Percentiles rank a stretch among this genome's conserved stretches.
These are phyloP conservation scores for Archaeoteleia sp. DNA, from an alignment of 2,888 invertebrate genomes.

Conservation along the genomic window DNA sequence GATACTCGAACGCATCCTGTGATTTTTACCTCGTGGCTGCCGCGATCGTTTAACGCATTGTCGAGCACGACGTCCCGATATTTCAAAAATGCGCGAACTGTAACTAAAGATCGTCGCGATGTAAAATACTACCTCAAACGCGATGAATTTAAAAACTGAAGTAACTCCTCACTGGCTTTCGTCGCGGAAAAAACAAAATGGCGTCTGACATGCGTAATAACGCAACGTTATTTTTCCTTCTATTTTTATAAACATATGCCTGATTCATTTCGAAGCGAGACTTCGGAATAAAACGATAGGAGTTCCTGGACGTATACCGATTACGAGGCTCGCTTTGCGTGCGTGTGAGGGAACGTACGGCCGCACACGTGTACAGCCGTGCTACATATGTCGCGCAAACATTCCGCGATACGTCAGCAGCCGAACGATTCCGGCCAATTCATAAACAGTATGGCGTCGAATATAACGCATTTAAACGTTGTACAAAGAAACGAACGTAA, in stretches of 20 bases:
- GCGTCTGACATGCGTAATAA: too few species aligned
- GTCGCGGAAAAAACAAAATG: too few species aligned
- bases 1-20: constrained; percentile 10
- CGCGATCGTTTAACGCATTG: constrained; percentile 14
- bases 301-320: constrained; percentile 29
- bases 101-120: too few species aligned
- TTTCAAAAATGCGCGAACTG: too few species aligned
- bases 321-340: constrained; percentile 22
- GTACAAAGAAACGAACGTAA: too few species aligned
- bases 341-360: constrained; percentile 32
- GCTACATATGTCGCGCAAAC: constrained; percentile 50
- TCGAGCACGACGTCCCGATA: constrained; percentile 3
- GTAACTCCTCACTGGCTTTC: too few species aligned
- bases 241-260: too few species aligned
- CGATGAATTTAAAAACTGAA: too few species aligned
- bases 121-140: too few species aligned
- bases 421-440: constrained; percentile 58
- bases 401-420: constrained; percentile 58
- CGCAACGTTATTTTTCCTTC: too few species aligned
- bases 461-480: too few species aligned
- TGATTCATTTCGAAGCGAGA: background rate
- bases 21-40: constrained; percentile 14
- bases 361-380: constrained; percentile 17
- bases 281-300: constrained; percentile 14
- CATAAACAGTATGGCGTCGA: constrained; percentile 32